These are phyloP conservation scores for Bombus huntii DNA, from an alignment of 1,140 invertebrate species.

Conservation along the genomic window DNA sequence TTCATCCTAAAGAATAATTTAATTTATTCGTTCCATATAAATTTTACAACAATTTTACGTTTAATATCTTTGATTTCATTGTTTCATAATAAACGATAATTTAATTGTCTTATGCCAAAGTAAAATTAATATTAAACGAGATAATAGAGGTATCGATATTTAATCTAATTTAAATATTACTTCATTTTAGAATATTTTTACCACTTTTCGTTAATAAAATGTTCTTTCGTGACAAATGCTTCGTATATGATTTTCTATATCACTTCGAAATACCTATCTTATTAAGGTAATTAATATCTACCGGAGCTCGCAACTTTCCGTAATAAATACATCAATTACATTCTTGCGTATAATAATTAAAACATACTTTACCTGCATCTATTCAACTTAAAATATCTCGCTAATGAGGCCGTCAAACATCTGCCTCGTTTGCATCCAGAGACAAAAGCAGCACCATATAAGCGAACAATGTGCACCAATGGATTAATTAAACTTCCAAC, in stretches of 20 bases:
- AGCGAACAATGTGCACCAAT: neutral
- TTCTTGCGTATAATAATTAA: neutral
- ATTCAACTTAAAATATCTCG: neutral
- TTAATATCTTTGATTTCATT: neutral
- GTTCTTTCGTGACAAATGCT: neutral
- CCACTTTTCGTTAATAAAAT: neutral
- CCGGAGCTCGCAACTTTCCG: no score
- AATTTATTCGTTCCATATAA: neutral
- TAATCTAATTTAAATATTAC: neutral
- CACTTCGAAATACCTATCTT: neutral
- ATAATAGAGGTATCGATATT: neutral
- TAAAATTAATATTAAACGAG: neutral
- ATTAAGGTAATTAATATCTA: neutral
- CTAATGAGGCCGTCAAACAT: neutral
- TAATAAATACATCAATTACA: neutral
- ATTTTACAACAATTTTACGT: neutral
- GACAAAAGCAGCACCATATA: neutral
- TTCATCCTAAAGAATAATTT: neutral
- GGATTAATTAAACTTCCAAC: constrained; percentile 4
- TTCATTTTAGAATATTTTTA: neutral
- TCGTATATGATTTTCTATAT: neutral
- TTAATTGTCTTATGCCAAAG: neutral
- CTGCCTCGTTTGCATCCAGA: neutral
- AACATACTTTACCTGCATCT: neutral
- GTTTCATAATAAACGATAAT: neutral